Evolutionary conservation across 2,888 invertebrate species (phyloP).

Genomic region (Stenchaetothrips biformis): DNA sequence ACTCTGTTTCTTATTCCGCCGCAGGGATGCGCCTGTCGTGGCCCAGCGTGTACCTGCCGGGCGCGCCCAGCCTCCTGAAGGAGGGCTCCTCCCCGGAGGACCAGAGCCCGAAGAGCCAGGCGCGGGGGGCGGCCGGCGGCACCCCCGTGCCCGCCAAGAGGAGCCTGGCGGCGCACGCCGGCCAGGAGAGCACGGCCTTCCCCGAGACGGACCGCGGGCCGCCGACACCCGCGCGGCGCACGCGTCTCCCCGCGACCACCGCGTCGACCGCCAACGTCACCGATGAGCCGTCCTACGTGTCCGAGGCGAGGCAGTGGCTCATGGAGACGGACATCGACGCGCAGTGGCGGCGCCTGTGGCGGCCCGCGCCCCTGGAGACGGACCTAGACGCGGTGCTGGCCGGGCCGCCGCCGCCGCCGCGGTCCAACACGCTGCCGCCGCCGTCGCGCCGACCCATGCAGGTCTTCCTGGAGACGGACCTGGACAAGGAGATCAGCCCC

Average conservation of each 20-base stretch:
- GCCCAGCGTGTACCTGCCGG: constrained; percentile 31
- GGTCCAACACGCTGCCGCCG: constrained; percentile 28
- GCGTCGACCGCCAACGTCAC: neutral
- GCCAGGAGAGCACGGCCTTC: neutral
- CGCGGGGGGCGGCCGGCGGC: constrained; percentile 8
- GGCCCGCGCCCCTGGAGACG: constrained; percentile 8
- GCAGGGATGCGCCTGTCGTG: constrained; percentile 35
- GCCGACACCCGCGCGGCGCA: neutral
- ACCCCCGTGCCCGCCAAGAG: neutral
- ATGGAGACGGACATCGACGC: constrained; percentile 18
- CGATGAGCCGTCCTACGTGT: neutral
- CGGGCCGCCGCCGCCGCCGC: neutral
- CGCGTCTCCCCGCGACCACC: neutral
- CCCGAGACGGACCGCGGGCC: constrained; percentile 11
- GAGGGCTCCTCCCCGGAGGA: neutral
- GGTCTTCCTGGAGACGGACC: constrained; percentile 20
- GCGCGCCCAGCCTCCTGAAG: neutral
- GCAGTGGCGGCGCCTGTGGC: constrained; percentile 13
- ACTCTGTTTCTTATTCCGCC: neutral
- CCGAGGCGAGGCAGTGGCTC: neutral
- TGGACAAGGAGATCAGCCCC: neutral
- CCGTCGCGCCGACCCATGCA: neutral
- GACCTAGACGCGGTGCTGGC: constrained; percentile 15
- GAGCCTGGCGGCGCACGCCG: neutral
- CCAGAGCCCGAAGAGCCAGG: neutral